Conservation (phyloP, 2,113 vertebrate genomes). For the Thunnus maccoyii region DNA sequence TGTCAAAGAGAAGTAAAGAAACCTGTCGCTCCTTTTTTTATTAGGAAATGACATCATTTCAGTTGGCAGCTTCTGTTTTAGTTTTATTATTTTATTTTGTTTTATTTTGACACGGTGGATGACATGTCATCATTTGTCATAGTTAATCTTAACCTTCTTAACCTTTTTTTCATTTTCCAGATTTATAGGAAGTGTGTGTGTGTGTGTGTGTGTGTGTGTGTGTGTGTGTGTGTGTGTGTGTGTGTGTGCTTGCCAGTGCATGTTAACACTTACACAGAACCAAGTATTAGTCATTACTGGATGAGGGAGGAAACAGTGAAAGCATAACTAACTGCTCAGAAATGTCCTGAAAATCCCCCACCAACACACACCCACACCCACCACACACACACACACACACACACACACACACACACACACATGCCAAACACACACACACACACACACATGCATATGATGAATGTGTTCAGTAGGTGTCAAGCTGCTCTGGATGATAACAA, state of each 20-base stretch:
- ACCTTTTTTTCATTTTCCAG: too few species aligned
- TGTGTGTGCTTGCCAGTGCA: neutral
- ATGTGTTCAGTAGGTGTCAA: neutral
- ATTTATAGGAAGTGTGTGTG: neutral
- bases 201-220: neutral
- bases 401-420: neutral
- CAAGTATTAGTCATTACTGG: neutral
- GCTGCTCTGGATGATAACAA: slow-evolving; percentile 5
- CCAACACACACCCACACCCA: neutral
- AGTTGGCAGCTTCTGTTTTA: too few species aligned
- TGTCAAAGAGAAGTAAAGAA: too few species aligned
- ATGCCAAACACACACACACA: too few species aligned
- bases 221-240: neutral
- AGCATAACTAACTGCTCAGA: slow-evolving; percentile 34
- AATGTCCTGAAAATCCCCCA: slow-evolving; percentile 24
- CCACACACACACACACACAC: slow-evolving; percentile 20
- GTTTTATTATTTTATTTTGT: too few species aligned
- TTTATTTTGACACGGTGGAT: too few species aligned
- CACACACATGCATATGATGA: neutral
- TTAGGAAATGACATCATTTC: too few species aligned
- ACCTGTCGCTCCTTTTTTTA: too few species aligned
- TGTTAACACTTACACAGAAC: neutral
- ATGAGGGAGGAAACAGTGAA: slow-evolving; percentile 16
- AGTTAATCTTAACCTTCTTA: too few species aligned
- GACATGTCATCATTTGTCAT: too few species aligned